phyloP scores from a whole-genome alignment of 1,140 invertebrate genomes.

The Panonychus citri region DNA sequence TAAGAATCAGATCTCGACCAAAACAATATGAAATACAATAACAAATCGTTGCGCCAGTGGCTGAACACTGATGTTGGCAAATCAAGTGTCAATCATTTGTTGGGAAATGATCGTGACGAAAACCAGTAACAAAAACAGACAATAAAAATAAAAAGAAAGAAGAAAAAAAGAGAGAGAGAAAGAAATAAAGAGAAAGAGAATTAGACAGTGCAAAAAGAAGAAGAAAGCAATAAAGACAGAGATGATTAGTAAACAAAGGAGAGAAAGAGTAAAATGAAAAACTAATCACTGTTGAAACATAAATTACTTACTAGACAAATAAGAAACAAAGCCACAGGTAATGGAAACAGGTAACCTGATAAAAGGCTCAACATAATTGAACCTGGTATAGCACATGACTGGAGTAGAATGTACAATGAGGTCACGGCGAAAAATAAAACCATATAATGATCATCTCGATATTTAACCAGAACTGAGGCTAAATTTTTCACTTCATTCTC shows the following conservation, averaged over 20 bases:
- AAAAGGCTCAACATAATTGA: constrained; percentile 93
- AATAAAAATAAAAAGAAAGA: constrained; percentile 3
- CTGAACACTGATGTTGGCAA: constrained; percentile 43
- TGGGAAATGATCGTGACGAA: no score
- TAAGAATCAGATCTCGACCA: constrained; percentile 55
- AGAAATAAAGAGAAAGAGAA: constrained; percentile 1
- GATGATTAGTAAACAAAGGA: not conserved
- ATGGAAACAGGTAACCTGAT: constrained; percentile 89
- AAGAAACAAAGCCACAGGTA: constrained; percentile 58
- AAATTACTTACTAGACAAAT: constrained; percentile 56
- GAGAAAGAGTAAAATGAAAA: not conserved
- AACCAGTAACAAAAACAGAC: not conserved
- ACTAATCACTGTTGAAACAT: not conserved
- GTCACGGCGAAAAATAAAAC: not conserved
- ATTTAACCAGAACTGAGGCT: not conserved
- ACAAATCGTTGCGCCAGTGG: constrained; percentile 80
- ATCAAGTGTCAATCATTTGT: no score
- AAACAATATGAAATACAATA: constrained; percentile 74
- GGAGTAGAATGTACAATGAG: constrained; percentile 31
- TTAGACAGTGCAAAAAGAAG: not conserved
- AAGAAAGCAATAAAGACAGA: not conserved
- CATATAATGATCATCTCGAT: not conserved
- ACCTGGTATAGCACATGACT: constrained; percentile 98
- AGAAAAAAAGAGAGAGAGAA: constrained; percentile 2
- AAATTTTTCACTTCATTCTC: not conserved